These are phyloP conservation scores for Catharus fuscescens DNA, from an alignment of 2,113 vertebrate genomes.

Conservation along the genomic window DNA sequence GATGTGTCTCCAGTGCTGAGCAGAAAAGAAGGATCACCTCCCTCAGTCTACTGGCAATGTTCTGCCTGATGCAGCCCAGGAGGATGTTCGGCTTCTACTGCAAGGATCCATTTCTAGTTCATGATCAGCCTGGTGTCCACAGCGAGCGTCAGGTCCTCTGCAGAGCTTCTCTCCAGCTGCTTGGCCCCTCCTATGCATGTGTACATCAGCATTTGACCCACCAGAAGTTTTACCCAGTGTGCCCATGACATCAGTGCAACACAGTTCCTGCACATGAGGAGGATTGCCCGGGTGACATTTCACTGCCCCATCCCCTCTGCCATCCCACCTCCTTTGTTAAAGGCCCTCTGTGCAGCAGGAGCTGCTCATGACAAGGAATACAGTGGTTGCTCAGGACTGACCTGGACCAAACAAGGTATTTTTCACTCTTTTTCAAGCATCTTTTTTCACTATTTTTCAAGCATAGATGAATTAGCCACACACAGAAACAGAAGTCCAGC, in stretches of 20 bases:
- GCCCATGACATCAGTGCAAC: neutral
- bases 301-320: neutral
- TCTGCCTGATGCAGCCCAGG: neutral
- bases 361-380: accelerated
- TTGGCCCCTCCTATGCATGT: neutral
- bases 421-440: neutral
- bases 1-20: neutral
- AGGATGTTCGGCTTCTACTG: neutral
- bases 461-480: neutral
- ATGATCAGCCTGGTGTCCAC: neutral
- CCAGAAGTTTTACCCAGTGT: accelerated
- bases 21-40: neutral
- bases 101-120: neutral
- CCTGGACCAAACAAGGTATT: neutral
- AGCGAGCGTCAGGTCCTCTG: neutral
- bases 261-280: neutral
- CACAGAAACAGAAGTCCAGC: neutral
- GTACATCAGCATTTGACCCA: neutral
- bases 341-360: neutral
- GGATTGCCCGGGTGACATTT: neutral
- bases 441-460: no score
- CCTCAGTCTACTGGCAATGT: neutral
- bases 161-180: neutral
- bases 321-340: neutral
- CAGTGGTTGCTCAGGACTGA: neutral